Base-by-base conservation (phyloP, 2,888 invertebrate genomes). In the Chalcis sispes region DNA sequence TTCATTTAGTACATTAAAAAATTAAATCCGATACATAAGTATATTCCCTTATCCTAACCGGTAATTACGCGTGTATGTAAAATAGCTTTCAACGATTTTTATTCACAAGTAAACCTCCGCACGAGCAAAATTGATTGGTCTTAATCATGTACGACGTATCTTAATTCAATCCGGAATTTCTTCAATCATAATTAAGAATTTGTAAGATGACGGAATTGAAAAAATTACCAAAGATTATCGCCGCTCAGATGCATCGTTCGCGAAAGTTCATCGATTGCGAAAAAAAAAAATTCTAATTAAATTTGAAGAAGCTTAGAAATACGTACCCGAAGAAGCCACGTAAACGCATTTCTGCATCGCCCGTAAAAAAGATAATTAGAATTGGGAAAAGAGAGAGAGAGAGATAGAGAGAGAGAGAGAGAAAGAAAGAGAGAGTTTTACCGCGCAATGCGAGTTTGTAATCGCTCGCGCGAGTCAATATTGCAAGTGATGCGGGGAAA, bases 291-390 rank as follows among this genome's bases (percentile, higher is more conserved):
- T 20, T 20, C 20, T 59, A 59, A 59, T 59, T 62, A 46, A 62
- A 46, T 46, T n/a, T 46, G 18, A 46, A 46, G 27, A 27, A n/a
- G 42, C 42, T 15, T n/a, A 23, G 1, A 1, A 1, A 15, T 13
- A 46, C 2, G 8, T 10, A 46, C 36, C 10, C 36, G 15, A 46
- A n/a, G 29, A 13, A 18, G 1, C n/a, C 20, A 8, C 1, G 1
- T 18, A 25, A 1, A 40, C 59, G 46, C 18, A n/a, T 13, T 2
- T 25, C 36, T 8, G 42, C 25, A n/a, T 20, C 46, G 42, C 46
- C 46, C 46, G 27, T 48, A 48, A 48, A 62, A 62, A 62, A 18
- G 18, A 18, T 48, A 62, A 62, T 62, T 62, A 62, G 48, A 46
- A 46, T 27, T n/a, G n/a, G n/a, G n/a, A n/a, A n/a, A n/a, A n/a